These are phyloP conservation scores for Aegotheles bennettii DNA, from an alignment of 2,113 vertebrate genomes.

Conservation along the genomic window DNA sequence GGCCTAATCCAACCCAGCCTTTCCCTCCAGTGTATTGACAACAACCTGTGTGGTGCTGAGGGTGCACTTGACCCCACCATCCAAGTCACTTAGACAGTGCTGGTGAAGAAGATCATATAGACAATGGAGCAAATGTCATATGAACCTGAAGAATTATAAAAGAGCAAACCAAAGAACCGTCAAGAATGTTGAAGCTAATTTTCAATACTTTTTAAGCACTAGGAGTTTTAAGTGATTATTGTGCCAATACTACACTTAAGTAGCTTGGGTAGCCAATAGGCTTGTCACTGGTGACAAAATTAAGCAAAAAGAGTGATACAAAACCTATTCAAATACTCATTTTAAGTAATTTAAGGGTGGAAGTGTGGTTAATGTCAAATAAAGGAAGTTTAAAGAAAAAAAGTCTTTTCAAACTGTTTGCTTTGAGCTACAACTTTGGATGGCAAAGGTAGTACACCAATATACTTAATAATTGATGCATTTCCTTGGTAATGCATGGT, in stretches of 20 bases:
- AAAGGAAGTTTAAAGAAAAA: neutral
- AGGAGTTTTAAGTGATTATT: neutral
- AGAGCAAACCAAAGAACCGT: neutral
- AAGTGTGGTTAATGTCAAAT: neutral
- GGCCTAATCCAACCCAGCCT: too few relatives aligned
- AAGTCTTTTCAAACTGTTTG: neutral
- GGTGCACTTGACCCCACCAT: too few relatives aligned
- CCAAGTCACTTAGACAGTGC: neutral
- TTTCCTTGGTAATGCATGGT: neutral
- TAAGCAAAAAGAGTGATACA: neutral
- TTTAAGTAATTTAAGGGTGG: neutral
- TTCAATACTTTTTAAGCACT: neutral
- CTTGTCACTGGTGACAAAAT: neutral
- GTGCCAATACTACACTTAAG: neutral
- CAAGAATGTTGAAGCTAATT: neutral
- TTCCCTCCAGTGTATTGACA: too few relatives aligned
- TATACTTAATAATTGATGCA: neutral
- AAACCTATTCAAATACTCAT: neutral
- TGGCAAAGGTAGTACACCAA: neutral
- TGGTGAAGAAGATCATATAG: neutral
- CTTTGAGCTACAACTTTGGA: neutral
- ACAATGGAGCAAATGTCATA: neutral
- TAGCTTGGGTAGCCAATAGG: neutral
- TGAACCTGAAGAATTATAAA: neutral
- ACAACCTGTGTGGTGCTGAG: too few relatives aligned